Conservation (phyloP, 2,113 vertebrate genomes). For the Pelecanus crispus region DNA sequence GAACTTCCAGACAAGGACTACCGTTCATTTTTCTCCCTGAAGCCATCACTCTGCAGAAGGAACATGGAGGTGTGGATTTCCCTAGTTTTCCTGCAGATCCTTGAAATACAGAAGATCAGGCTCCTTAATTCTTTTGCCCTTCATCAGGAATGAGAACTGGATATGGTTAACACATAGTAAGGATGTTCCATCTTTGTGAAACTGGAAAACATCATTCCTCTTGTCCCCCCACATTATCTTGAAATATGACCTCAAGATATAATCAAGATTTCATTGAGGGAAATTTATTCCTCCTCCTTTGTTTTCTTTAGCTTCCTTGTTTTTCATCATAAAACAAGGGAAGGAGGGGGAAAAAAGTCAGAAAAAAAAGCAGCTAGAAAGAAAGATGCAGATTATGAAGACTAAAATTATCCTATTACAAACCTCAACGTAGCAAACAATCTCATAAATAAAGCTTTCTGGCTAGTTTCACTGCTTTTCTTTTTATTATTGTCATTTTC, state of each 20-base stretch:
- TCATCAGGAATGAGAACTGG: background rate
- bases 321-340: background rate
- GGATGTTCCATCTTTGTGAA: background rate
- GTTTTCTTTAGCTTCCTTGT: background rate
- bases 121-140: background rate
- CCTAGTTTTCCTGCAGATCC: background rate
- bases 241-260: background rate
- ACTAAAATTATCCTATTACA: background rate
- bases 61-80: background rate
- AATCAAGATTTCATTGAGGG: background rate
- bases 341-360: accelerated
- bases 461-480: background rate
- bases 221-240: background rate
- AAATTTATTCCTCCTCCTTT: background rate
- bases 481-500: background rate
- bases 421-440: background rate
- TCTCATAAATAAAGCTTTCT: background rate
- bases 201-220: background rate
- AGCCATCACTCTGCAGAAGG: background rate
- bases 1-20: background rate
- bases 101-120: background rate
- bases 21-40: background rate
- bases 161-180: background rate
- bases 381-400: background rate
- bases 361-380: background rate